These are phyloP conservation scores for Crepidodera aurea DNA, from an alignment of 2,888 invertebrate species.

Conservation along the genomic window DNA sequence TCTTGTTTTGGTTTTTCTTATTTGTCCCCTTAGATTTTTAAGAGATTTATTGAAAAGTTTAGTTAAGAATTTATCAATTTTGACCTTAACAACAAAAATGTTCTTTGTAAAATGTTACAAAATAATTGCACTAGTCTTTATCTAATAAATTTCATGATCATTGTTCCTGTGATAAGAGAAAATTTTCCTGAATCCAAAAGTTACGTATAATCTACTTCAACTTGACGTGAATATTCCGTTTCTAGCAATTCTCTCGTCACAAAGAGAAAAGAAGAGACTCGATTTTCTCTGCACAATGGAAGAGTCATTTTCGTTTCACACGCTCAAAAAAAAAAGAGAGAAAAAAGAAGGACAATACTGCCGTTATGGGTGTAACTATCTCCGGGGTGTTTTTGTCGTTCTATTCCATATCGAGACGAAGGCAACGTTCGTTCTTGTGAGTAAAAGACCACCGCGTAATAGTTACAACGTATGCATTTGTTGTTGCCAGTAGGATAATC, in stretches of 20 bases:
- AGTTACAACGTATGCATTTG: no score
- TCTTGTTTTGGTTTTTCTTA: no score
- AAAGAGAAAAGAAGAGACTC: constrained; percentile 3
- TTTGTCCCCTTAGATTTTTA: no score
- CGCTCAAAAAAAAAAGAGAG: constrained; percentile 8
- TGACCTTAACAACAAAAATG: no score
- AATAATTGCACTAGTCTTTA: no score
- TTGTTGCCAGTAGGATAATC: no score
- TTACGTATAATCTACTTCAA: neutral
- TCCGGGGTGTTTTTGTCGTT: neutral
- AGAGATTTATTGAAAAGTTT: no score
- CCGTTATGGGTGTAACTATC: constrained; percentile 1
- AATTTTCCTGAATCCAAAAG: no score
- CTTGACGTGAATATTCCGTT: neutral
- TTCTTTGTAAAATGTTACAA: no score
- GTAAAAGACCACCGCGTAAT: neutral
- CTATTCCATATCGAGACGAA: neutral
- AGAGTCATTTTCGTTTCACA: constrained; percentile 29
- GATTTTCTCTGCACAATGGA: constrained; percentile 4
- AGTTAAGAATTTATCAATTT: no score
- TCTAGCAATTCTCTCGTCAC: neutral
- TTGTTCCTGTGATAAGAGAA: no score
- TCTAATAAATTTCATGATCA: no score
- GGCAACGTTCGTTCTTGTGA: neutral
- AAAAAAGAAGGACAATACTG: constrained; percentile 23